phyloP scores from a whole-genome alignment of 1,140 invertebrate genomes.

The Dendrolimus punctatus region DNA sequence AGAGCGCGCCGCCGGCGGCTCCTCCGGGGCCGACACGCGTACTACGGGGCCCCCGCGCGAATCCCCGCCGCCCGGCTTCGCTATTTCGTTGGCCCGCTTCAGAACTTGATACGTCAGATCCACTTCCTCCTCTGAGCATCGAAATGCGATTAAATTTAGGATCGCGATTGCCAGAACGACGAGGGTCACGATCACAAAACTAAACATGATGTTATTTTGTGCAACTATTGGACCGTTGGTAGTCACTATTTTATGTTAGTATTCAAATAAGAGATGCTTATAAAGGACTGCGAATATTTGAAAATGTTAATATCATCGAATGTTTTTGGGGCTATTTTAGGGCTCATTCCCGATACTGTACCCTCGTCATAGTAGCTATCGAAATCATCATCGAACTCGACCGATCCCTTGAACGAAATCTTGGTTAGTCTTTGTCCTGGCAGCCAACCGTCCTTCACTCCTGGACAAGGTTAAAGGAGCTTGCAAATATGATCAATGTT shows the following conservation, averaged over 20 bases:
- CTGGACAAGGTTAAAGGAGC: conserved; percentile 56
- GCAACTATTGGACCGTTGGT: background rate
- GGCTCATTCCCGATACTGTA: conserved; percentile 61
- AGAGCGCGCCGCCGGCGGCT: conserved; percentile 50
- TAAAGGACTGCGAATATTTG: too few species aligned
- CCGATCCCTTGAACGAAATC: conserved; percentile 66
- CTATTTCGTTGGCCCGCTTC: conserved; percentile 92
- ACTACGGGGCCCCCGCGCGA: conserved; percentile 64
- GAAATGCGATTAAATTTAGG: conserved; percentile 45
- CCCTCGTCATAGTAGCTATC: conserved; percentile 65
- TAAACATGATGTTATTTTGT: conserved; percentile 16
- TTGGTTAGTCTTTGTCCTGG: conserved; percentile 68
- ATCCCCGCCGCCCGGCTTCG: conserved; percentile 67
- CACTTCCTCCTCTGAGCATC: conserved; percentile 78
- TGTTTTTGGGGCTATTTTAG: conserved; percentile 26
- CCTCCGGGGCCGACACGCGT: conserved; percentile 61
- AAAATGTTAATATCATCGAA: conserved; percentile 37
- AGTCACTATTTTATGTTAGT: conserved; percentile 22
- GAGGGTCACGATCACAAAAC: conserved; percentile 12
- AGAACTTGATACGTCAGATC: conserved; percentile 94
- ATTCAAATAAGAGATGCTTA: too few species aligned
- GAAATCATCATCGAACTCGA: conserved; percentile 69
- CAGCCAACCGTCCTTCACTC: conserved; percentile 63
- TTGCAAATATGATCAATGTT: conserved; percentile 26
- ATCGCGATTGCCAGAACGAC: conserved; percentile 17